These are phyloP conservation scores for Meles meles DNA, from an alignment of 2,113 vertebrate species.

Conservation along the genomic window DNA sequence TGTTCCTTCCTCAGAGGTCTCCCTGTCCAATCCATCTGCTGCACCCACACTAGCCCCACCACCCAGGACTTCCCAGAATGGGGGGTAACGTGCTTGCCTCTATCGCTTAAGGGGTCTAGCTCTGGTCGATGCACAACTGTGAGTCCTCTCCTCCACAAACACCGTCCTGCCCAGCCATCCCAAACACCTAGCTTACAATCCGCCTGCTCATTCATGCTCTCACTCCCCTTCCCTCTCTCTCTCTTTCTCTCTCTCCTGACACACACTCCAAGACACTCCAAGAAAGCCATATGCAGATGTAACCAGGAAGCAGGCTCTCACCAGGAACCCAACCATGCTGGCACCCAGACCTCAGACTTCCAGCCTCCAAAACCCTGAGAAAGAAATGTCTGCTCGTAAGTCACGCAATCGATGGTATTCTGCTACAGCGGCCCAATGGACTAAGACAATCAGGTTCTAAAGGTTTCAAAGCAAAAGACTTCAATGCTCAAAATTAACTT, in stretches of 20 bases:
- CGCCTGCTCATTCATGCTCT: no score
- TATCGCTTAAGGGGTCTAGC: not conserved
- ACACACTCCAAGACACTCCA: not conserved
- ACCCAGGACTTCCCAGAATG: not conserved
- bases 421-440: not conserved
- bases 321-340: not conserved
- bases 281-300: not conserved
- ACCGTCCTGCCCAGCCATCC: not conserved
- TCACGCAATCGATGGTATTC: no score
- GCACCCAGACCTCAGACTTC: not conserved
- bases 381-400: not conserved
- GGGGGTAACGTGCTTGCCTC: not conserved
- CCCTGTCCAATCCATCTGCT: not conserved
- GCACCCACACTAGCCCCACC: not conserved
- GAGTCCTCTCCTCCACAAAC: not conserved
- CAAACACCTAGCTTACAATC: not conserved
- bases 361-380: not conserved
- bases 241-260: not conserved
- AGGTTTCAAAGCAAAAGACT: not conserved
- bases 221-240: not conserved
- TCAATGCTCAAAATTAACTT: not conserved
- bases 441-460: not conserved
- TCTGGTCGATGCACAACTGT: not conserved
- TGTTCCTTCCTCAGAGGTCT: not conserved
- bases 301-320: not conserved